Base-by-base conservation (phyloP, 2,113 vertebrate species). In the Lontra canadensis region DNA sequence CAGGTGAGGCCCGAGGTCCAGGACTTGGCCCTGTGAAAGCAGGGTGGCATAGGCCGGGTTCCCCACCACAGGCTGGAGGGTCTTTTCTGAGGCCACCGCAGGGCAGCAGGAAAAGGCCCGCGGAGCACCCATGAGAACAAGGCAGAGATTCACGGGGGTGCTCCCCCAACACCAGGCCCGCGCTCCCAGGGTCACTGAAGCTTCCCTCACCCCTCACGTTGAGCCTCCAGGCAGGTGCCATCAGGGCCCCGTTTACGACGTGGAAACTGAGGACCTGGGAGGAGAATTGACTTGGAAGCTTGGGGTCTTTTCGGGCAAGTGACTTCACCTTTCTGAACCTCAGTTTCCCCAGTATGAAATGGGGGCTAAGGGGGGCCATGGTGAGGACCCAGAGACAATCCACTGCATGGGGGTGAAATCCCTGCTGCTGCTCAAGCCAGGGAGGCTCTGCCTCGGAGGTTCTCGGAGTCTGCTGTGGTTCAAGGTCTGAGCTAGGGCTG, bases 1-100 rank as follows among this genome's bases (percentile, higher is more conserved):
- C 99, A 98, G 99, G 99, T 99, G 97, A 98, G 96, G 29, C 63
- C 80, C 20, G 0, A n/a, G 10, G 26, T 2, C 4, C 1, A 42
- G 6, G 44, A 39, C 57, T 42, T 55, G 21, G 47, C 65, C 84
- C n/a, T 10, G 9, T 67, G 86, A 29, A 26, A 7, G 31, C 2
- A 1, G 11, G 4, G 57, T 34, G 8, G 20, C 31, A 36, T 34
- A 2, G 49, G 25, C 85, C 65, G n/a, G 25, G 39, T 78, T 44
- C 52, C 94, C 82, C 25, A 39, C 23, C 1, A 2, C 42, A 31
- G n/a, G 25, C 88, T 15, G 25, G 61, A 63, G 82, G 52, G 90
- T 31, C 31, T 81, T 18, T 49, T 20, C 52, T 29, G 31, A 57
- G 87, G 76, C 44, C 61, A 29, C 76, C 69, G 1, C 0, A 0